phyloP scores from a whole-genome alignment of 2,113 vertebrate genomes.

The Talpa occidentalis region DNA sequence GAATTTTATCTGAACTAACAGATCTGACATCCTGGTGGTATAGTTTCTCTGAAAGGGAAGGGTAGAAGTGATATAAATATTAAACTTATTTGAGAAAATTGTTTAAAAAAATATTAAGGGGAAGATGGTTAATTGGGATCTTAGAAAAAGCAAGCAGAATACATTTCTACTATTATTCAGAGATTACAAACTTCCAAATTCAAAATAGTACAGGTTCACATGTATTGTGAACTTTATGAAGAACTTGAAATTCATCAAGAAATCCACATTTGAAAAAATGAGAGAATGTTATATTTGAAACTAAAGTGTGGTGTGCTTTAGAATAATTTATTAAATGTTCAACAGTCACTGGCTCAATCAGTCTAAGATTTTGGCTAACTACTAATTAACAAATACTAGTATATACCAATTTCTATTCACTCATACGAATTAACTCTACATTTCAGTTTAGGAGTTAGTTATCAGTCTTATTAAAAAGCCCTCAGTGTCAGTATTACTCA shows the following conservation, averaged over 20 bases:
- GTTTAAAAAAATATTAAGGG: background rate
- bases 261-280: background rate
- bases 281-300: background rate
- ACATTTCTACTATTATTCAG: background rate
- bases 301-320: background rate
- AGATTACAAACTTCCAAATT: slow-evolving; percentile 7
- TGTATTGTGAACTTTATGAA: background rate
- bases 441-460: background rate
- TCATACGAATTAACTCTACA: background rate
- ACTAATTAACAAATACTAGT: slow-evolving; percentile 5
- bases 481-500: background rate
- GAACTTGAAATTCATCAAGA: background rate
- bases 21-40: background rate
- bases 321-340: background rate
- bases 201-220: background rate
- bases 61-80: background rate
- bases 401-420: background rate
- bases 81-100: background rate
- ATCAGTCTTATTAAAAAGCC: background rate
- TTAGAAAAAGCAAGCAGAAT: background rate
- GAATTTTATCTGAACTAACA: no score
- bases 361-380: slow-evolving; percentile 5
- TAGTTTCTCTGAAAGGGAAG: background rate
- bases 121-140: background rate
- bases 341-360: background rate